Conservation (phyloP, 1,140 invertebrate genomes). For the Diabrotica undecimpunctata region DNA sequence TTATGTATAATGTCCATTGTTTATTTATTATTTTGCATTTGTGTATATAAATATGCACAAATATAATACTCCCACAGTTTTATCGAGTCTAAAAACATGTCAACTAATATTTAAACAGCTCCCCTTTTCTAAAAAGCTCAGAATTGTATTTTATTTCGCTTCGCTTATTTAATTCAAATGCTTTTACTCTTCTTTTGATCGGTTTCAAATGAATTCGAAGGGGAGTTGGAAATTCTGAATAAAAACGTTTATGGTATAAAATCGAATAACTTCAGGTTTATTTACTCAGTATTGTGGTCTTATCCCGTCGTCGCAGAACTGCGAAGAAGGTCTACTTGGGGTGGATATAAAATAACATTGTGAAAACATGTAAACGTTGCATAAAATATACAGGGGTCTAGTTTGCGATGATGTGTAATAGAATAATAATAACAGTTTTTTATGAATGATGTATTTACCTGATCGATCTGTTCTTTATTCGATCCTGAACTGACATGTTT, state of each 20-base stretch:
- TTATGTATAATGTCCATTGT: no score
- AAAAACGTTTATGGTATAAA: conserved; percentile 37
- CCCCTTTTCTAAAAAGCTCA: neutral
- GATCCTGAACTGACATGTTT: no score
- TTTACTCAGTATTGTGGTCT: conserved; percentile 33
- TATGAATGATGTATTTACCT: no score
- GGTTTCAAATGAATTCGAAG: conserved; percentile 24
- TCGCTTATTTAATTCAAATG: conserved; percentile 11
- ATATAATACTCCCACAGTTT: no score
- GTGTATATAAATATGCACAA: no score
- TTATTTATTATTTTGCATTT: no score
- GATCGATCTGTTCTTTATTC: no score
- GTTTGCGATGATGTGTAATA: no score
- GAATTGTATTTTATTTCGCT: conserved; percentile 14
- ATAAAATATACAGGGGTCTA: no score
- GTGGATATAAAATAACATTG: conserved; percentile 37
- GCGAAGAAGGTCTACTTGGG: conserved; percentile 11
- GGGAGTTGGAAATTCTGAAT: conserved; percentile 25
- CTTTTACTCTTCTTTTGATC: conserved; percentile 24
- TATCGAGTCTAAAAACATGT: neutral
- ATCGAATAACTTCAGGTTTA: conserved; percentile 39
- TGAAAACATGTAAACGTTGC: conserved; percentile 20
- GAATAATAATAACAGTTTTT: no score
- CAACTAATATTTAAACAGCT: neutral
- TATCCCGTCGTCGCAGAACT: conserved; percentile 14